These are phyloP conservation scores for Matsumyia berberina DNA, from an alignment of 2,888 invertebrate genomes.

Conservation along the genomic window DNA sequence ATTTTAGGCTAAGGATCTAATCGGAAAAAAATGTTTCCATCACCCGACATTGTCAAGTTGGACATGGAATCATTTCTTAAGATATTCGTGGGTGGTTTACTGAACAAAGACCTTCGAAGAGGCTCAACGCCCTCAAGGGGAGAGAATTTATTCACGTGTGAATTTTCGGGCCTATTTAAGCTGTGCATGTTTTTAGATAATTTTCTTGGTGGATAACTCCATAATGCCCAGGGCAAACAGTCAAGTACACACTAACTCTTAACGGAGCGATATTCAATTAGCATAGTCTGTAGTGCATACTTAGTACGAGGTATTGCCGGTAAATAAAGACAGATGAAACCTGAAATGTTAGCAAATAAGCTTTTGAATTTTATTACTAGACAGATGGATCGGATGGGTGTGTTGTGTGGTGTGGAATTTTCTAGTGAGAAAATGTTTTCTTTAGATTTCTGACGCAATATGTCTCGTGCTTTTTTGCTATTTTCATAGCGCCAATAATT, in stretches of 20 bases:
- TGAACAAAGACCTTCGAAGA: too few species aligned
- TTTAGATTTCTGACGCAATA: slow-evolving; percentile 32
- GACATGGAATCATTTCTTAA: slow-evolving; percentile 4
- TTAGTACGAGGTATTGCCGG: background rate
- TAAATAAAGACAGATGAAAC: background rate
- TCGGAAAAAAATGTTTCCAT: background rate
- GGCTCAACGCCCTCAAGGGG: too few species aligned
- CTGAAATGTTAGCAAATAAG: background rate
- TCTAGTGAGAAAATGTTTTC: background rate
- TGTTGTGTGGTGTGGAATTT: background rate
- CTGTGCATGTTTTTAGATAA: slow-evolving; percentile 10
- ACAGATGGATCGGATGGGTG: background rate
- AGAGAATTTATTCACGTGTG: slow-evolving; percentile 24
- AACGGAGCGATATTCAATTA: slow-evolving; percentile 27
- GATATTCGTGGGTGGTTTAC: background rate
- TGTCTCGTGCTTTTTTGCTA: slow-evolving; percentile 41
- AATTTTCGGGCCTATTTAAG: too few species aligned
- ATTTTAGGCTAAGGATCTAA: background rate
- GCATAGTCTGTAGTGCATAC: slow-evolving; percentile 20
- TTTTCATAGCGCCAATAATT: slow-evolving; percentile 19
- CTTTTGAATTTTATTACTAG: background rate
- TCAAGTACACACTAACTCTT: background rate
- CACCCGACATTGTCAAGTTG: slow-evolving; percentile 8
- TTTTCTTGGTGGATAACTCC: background rate
- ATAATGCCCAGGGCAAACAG: slow-evolving; percentile 6